phyloP scores from a whole-genome alignment of 37 sponge, comb jelly and placozoan species.

The Oopsacas minuta region DNA sequence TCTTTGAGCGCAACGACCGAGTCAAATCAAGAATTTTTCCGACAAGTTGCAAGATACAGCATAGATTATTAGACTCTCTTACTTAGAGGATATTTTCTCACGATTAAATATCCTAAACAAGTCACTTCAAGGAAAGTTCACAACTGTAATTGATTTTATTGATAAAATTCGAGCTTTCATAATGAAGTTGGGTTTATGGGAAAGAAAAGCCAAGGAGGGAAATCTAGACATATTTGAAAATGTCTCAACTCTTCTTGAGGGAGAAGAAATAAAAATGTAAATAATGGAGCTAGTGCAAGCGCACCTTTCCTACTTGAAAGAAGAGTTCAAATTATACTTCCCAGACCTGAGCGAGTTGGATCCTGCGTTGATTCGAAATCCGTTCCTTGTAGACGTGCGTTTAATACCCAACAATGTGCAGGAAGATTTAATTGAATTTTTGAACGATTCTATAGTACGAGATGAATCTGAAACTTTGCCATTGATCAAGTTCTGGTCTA shows the following conservation, averaged over 20 bases:
- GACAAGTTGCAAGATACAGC: neutral
- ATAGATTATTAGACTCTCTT: conserved; percentile 11
- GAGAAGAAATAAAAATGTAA: neutral
- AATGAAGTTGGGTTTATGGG: conserved; percentile 15
- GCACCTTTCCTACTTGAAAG: neutral
- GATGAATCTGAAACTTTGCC: neutral
- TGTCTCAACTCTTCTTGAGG: neutral
- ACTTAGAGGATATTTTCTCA: neutral
- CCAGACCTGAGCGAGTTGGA: neutral
- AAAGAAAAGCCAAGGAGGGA: neutral
- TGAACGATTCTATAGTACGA: neutral
- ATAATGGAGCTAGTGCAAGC: neutral
- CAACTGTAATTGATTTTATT: conserved; percentile 4
- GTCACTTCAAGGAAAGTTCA: neutral
- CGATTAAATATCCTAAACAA: conserved; percentile 14
- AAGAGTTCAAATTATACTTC: conserved; percentile 5
- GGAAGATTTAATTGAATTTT: neutral
- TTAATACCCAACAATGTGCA: neutral
- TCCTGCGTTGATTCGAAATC: conserved; percentile 2
- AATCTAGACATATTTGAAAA: conserved; percentile 10
- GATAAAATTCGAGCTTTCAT: conserved; percentile 17
- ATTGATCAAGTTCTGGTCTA: conserved; percentile 17
- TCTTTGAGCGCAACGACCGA: conserved; percentile 15
- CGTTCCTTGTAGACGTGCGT: conserved; percentile 10
- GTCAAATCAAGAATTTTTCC: conserved; percentile 3